Percentiles rank a stretch among this genome's conserved stretches.
These are phyloP conservation scores for Meda fulgida DNA, from an alignment of 2,797 vertebrate genomes.

Conservation along the genomic window DNA sequence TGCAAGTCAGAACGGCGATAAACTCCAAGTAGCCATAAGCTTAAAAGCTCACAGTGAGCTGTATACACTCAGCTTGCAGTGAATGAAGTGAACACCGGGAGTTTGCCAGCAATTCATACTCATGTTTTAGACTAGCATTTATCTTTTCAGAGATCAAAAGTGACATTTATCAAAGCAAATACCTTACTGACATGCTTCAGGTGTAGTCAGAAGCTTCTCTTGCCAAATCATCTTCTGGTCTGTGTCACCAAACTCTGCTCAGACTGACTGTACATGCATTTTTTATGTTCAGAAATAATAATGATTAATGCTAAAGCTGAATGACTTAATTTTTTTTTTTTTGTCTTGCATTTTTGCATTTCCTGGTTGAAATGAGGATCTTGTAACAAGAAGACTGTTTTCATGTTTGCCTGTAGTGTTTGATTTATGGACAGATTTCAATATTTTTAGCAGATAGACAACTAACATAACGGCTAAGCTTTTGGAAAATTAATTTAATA, in stretches of 20 bases:
- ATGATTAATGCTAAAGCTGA: constrained; percentile 37
- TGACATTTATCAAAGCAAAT: constrained; percentile 17
- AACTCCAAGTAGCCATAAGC: constrained; percentile 14
- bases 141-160: not conserved
- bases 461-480: not conserved
- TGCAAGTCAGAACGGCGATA: constrained; percentile 4
- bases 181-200: constrained; percentile 16
- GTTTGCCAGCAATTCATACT: not conserved
- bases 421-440: not conserved
- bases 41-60: not conserved
- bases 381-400: too few relatives aligned
- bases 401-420: not conserved
- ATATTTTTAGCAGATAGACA: not conserved
- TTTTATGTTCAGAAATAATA: constrained; percentile 59
- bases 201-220: constrained; percentile 17
- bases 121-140: not conserved
- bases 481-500: not conserved
- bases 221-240: constrained; percentile 51
- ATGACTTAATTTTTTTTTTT: not conserved
- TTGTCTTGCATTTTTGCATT: not conserved
- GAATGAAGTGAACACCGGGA: not conserved
- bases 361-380: not conserved
- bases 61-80: not conserved
- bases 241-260: constrained; percentile 44
- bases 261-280: constrained; percentile 51